Conservation (phyloP, 2,888 invertebrate species). For the Agrilus biguttatus region DNA sequence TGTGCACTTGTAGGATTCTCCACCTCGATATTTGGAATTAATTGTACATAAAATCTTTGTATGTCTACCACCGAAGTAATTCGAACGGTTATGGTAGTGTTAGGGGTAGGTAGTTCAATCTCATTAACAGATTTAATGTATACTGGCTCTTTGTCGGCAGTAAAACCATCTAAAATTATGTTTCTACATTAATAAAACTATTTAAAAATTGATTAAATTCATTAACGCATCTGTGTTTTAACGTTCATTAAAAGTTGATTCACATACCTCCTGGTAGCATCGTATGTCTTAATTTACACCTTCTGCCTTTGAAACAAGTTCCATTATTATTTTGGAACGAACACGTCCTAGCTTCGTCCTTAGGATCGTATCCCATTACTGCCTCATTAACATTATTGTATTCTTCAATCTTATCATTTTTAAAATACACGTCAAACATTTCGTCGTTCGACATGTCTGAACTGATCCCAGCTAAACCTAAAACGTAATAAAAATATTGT, state of each 20-base stretch:
- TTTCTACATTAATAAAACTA: too few species aligned
- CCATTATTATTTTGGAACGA: slow-evolving; percentile 3
- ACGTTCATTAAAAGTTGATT: too few species aligned
- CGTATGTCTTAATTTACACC: slow-evolving; percentile 4
- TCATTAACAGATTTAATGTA: slow-evolving; percentile 1
- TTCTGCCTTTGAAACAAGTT: slow-evolving; percentile 6
- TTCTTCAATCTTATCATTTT: background rate
- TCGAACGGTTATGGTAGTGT: slow-evolving; percentile 1
- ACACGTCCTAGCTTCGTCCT: slow-evolving; percentile 7
- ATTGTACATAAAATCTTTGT: slow-evolving; percentile 6
- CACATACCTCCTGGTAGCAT: background rate
- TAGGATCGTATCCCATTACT: slow-evolving; percentile 6
- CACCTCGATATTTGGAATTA: background rate
- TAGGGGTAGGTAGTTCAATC: background rate
- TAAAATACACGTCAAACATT: slow-evolving; percentile 4
- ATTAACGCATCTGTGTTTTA: too few species aligned
- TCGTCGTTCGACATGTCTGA: slow-evolving; percentile 4
- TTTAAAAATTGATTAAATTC: too few species aligned
- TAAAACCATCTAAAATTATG: slow-evolving; percentile 4
- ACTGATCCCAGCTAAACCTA: slow-evolving; percentile 2
- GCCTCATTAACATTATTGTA: slow-evolving; percentile 5
- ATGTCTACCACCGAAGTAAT: slow-evolving; percentile 4
- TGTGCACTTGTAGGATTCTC: too few species aligned
- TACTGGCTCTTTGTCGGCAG: slow-evolving; percentile 2
- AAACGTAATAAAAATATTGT: background rate